These are phyloP conservation scores for Margarornis squamiger DNA, from an alignment of 2,797 vertebrate species.

Conservation along the genomic window DNA sequence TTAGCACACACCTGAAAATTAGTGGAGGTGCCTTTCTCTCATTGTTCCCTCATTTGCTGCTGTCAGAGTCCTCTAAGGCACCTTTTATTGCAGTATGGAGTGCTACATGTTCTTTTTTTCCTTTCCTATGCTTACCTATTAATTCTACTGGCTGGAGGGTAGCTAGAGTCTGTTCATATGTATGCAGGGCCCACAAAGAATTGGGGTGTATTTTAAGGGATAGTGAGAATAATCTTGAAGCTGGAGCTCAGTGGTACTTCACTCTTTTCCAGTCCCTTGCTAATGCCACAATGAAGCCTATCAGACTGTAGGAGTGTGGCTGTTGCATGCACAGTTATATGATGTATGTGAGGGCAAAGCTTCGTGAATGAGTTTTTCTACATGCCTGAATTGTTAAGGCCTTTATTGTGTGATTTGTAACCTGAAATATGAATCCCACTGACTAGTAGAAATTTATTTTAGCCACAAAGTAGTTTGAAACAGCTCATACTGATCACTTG, in stretches of 20 bases:
- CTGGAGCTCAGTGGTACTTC: neutral
- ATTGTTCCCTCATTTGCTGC: neutral
- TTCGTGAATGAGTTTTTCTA: neutral
- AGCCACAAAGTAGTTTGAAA: neutral
- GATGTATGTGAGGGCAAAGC: neutral
- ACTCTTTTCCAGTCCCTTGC: neutral
- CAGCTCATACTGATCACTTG: neutral
- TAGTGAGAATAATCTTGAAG: neutral
- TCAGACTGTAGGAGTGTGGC: neutral
- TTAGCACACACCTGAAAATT: neutral
- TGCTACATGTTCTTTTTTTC: neutral
- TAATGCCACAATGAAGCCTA: neutral
- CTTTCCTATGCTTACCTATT: neutral
- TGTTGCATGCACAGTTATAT: neutral
- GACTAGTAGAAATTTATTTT: neutral
- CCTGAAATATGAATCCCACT: neutral
- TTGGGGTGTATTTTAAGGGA: neutral
- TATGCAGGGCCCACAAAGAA: neutral
- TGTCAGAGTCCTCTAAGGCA: neutral
- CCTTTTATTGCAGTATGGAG: neutral
- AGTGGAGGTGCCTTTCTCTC: neutral
- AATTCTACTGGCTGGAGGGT: neutral
- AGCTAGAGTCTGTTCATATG: neutral
- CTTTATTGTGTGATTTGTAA: neutral
- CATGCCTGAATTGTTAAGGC: neutral